Conservation (phyloP, 2,113 vertebrate species). For the Ifrita kowaldi region DNA sequence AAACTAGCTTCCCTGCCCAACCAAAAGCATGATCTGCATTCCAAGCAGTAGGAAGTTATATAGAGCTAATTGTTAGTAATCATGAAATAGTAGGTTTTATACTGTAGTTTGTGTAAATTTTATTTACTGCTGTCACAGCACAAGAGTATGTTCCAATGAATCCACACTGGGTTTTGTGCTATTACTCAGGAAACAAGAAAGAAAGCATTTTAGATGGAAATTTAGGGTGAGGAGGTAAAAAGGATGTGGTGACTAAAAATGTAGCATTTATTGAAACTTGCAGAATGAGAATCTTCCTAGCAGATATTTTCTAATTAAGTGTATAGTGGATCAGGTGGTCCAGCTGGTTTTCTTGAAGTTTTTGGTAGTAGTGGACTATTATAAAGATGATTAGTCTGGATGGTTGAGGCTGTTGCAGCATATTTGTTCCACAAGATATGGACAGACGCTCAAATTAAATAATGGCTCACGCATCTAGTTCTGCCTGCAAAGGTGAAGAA, state of each 20-base stretch:
- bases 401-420: not conserved
- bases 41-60: not conserved
- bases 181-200: not conserved
- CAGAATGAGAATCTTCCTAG: not conserved
- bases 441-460: not conserved
- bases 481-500: not conserved
- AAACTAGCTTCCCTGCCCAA: not conserved
- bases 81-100: not conserved
- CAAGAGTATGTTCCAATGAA: not conserved
- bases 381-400: not conserved
- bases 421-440: not conserved
- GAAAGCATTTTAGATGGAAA: not conserved
- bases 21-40: not conserved
- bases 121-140: not conserved
- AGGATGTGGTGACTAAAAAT: not conserved
- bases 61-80: not conserved
- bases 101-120: not conserved
- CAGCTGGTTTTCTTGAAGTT: not conserved
- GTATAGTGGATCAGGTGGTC: not conserved
- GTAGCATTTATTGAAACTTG: not conserved
- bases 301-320: not conserved
- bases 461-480: not conserved
- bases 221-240: not conserved
- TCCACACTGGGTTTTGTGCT: not conserved
- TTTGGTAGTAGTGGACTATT: not conserved